Conservation (phyloP, 2,797 vertebrate genomes). For the Girardinus metallicus region DNA sequence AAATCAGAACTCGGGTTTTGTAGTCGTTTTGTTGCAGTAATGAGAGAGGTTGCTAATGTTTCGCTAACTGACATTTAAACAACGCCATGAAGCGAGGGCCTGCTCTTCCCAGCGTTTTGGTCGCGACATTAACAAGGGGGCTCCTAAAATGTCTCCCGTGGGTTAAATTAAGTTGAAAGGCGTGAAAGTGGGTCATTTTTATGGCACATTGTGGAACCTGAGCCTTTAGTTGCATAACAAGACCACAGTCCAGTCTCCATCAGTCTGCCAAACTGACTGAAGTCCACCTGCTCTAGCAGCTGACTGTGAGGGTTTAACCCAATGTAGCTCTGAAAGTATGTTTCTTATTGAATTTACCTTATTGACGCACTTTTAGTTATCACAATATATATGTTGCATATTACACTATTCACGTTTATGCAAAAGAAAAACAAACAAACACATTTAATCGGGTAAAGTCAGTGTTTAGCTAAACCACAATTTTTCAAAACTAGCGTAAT, state of each 20-base stretch:
- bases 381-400: neutral
- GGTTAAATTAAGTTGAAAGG: neutral
- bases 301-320: neutral
- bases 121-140: neutral
- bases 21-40: neutral
- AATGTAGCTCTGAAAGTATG: neutral
- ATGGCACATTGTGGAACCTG: conserved; percentile 29
- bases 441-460: neutral
- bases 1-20: neutral
- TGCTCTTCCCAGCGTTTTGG: fast-evolving
- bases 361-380: neutral
- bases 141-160: neutral
- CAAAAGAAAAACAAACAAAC: neutral
- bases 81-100: neutral
- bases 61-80: neutral
- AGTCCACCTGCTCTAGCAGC: neutral
- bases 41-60: neutral
- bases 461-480: neutral
- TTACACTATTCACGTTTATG: neutral
- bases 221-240: conserved; percentile 52
- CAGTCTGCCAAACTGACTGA: neutral
- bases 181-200: conserved; percentile 11
- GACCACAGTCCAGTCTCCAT: neutral
- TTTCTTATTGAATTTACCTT: neutral
- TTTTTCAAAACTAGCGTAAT: neutral